These are phyloP conservation scores for Melanotaenia trifasciata DNA, from an alignment of 2,797 vertebrate species.

Conservation along the genomic window DNA sequence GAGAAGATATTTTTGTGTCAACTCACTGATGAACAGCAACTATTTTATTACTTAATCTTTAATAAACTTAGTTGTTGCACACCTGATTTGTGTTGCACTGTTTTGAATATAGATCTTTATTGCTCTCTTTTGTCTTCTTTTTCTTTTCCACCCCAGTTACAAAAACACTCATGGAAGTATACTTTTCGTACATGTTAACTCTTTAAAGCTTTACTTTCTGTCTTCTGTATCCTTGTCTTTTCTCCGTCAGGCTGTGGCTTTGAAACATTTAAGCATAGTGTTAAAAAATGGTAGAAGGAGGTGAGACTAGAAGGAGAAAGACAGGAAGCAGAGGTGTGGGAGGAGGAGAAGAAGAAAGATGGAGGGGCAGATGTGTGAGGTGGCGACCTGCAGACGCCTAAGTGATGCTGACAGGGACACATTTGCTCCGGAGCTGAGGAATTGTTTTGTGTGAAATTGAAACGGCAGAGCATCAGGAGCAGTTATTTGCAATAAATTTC, in stretches of 20 bases:
- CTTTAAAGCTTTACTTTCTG: not conserved
- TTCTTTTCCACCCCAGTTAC: not conserved
- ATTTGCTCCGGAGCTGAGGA: slow-evolving; percentile 82
- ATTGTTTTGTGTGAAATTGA: slow-evolving; percentile 86
- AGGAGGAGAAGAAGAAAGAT: slow-evolving; percentile 20
- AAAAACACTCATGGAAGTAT: slow-evolving; percentile 14
- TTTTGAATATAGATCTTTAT: slow-evolving; percentile 36
- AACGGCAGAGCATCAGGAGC: slow-evolving; percentile 81
- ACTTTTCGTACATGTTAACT: slow-evolving; percentile 14
- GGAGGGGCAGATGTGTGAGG: slow-evolving; percentile 54
- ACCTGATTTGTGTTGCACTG: slow-evolving; percentile 43
- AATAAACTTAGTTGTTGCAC: slow-evolving; percentile 47
- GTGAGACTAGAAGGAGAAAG: slow-evolving; percentile 10
- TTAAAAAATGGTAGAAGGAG: slow-evolving; percentile 56
- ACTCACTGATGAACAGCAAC: slow-evolving; percentile 55
- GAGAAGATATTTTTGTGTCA: slow-evolving; percentile 49
- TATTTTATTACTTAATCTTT: slow-evolving; percentile 48
- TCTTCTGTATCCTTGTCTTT: not conserved
- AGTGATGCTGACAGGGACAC: slow-evolving; percentile 83
- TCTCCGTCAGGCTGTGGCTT: slow-evolving; percentile 36
- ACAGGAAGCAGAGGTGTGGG: slow-evolving; percentile 45
- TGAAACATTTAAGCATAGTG: slow-evolving; percentile 57
- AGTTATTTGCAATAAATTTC: slow-evolving; percentile 82
- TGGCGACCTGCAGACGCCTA: slow-evolving; percentile 64
- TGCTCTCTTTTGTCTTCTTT: not conserved